Percentiles rank a stretch among this genome's conserved stretches.
Conservation (phyloP, 2,113 vertebrate genomes). For the Morphnarchus princeps region DNA sequence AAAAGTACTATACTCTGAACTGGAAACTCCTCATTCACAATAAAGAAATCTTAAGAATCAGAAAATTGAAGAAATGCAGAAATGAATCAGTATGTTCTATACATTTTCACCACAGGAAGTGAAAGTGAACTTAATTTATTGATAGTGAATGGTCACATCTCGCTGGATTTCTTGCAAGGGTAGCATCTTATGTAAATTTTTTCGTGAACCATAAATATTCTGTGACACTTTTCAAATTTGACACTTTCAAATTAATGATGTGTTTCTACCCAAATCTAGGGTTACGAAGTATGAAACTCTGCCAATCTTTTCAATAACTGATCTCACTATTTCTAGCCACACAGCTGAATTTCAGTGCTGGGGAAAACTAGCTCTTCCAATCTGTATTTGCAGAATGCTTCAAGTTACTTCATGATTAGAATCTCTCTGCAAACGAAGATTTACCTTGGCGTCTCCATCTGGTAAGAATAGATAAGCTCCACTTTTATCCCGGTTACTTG, state of each 20-base stretch:
- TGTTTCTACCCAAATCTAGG: not conserved
- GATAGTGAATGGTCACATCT: not conserved
- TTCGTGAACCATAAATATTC: not conserved
- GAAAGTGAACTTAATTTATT: not conserved
- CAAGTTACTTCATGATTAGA: not conserved
- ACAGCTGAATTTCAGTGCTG: not conserved
- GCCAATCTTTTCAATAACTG: not conserved
- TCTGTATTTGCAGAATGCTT: not conserved
- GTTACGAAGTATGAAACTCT: not conserved
- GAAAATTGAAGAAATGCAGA: not conserved
- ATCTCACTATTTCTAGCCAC: not conserved
- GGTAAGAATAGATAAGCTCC: constrained; percentile 93
- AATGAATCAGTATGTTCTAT: not conserved
- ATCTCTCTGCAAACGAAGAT: not conserved
- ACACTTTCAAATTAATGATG: not conserved
- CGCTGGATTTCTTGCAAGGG: not conserved
- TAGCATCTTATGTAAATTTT: not conserved
- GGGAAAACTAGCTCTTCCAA: not conserved
- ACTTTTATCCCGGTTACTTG: constrained; percentile 83
- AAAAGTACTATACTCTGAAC: not conserved
- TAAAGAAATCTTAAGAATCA: not conserved
- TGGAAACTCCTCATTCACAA: not conserved
- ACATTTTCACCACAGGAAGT: not conserved
- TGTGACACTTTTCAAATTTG: too few relatives aligned
- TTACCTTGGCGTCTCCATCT: constrained; percentile 84